Percentiles rank a stretch among this genome's conserved stretches.
Conservation (phyloP, 2,797 vertebrate genomes). For the Pseudochaenichthys georgianus region DNA sequence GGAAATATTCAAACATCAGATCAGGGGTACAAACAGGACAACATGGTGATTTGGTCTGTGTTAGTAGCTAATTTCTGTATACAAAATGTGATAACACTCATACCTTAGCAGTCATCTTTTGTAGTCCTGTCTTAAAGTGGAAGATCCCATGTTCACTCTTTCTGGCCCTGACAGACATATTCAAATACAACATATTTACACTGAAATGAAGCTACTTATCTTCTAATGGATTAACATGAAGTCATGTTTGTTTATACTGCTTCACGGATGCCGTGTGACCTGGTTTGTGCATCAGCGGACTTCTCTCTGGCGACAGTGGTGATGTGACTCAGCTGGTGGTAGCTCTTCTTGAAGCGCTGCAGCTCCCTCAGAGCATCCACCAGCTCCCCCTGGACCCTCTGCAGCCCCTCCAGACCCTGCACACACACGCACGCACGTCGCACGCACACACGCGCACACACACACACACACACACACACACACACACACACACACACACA, state of each 20-base stretch:
- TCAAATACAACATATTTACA: background rate
- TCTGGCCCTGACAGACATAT: constrained; percentile 80
- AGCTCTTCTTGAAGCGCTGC: constrained; percentile 88
- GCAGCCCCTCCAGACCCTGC: constrained; percentile 88
- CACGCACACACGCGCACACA: too few relatives aligned
- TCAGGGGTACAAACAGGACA: background rate
- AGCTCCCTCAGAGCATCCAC: constrained; percentile 89
- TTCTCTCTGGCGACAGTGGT: constrained; percentile 88
- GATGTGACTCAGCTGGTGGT: constrained; percentile 87
- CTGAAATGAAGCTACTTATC: background rate
- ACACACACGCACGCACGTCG: background rate
- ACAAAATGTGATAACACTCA: background rate
- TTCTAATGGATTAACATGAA: too few relatives aligned
- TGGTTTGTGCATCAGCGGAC: constrained; percentile 87
- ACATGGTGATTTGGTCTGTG: background rate
- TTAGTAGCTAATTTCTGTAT: background rate
- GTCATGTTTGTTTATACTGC: too few relatives aligned
- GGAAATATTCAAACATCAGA: background rate
- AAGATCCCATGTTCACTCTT: constrained; percentile 91
- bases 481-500: too few relatives aligned
- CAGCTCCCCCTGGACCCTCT: constrained; percentile 87
- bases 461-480: too few relatives aligned
- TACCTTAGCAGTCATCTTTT: constrained; percentile 91
- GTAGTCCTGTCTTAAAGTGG: constrained; percentile 88
- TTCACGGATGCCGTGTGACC: constrained; percentile 71